Conservation (phyloP, 2,113 vertebrate genomes). For the Neomonachus schauinslandi region DNA sequence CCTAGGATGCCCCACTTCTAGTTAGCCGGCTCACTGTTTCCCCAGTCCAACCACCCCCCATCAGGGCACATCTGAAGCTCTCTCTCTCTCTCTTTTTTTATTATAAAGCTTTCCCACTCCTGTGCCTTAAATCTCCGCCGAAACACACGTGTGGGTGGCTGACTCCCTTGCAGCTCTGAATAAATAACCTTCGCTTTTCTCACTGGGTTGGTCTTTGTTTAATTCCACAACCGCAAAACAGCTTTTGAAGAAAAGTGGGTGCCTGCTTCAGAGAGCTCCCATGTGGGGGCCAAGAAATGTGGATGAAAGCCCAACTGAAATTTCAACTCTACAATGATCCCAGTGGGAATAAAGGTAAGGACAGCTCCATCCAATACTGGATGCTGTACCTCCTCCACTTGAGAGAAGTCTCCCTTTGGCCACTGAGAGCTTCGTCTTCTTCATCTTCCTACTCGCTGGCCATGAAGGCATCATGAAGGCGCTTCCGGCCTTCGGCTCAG, state of each 20-base stretch:
- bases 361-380: neutral
- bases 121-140: neutral
- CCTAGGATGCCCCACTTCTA: neutral
- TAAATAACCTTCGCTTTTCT: neutral
- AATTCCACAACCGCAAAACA: neutral
- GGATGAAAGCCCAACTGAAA: neutral
- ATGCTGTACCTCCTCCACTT: neutral
- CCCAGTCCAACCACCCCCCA: neutral
- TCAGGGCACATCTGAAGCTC: neutral
- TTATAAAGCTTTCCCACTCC: neutral
- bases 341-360: neutral
- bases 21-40: neutral
- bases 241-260: neutral
- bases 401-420: neutral
- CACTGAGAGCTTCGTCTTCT: neutral
- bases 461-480: accelerated
- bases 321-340: neutral
- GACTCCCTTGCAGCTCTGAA: neutral
- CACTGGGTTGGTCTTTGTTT: neutral
- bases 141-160: neutral
- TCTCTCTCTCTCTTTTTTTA: neutral
- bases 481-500: too few species aligned
- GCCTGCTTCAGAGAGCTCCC: neutral
- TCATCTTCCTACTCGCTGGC: neutral
- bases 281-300: neutral